A percentile compares a stretch with the other conserved stretches of the same genome.
phyloP scores from a whole-genome alignment of 2,113 vertebrate genomes.

The Eubucco bourcierii region DNA sequence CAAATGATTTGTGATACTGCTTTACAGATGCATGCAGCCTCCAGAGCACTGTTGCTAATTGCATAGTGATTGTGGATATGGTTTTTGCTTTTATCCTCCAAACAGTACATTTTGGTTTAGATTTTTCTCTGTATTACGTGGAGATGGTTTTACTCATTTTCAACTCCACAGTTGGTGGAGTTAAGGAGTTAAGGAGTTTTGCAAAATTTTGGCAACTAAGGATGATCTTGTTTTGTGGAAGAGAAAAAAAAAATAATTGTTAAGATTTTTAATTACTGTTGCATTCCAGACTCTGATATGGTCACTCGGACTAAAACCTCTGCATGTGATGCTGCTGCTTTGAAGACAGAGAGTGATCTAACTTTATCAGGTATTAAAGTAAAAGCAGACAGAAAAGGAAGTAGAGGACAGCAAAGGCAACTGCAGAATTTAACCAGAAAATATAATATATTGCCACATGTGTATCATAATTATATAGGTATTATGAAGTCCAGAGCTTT shows the following conservation, averaged over 20 bases:
- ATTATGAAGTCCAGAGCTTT: background rate
- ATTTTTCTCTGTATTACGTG: background rate
- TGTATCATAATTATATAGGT: background rate
- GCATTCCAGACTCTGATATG: constrained; percentile 47
- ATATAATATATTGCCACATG: background rate
- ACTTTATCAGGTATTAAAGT: background rate
- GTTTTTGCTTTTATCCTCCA: background rate
- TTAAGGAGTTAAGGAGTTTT: background rate
- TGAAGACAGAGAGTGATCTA: background rate
- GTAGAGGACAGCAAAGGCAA: background rate
- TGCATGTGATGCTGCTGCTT: background rate
- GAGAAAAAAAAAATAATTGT: background rate
- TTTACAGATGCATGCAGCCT: background rate
- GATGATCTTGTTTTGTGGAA: background rate
- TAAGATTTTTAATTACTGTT: background rate
- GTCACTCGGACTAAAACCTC: background rate
- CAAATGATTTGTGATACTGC: background rate
- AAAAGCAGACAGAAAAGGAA: background rate
- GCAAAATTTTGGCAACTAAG: background rate
- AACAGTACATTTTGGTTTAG: background rate
- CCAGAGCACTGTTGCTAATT: background rate
- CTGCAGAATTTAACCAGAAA: background rate
- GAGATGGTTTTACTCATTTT: background rate
- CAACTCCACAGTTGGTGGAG: background rate
- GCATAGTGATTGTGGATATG: background rate